Conservation (phyloP, 2,888 invertebrate species). For the Eupsilia transversa region DNA sequence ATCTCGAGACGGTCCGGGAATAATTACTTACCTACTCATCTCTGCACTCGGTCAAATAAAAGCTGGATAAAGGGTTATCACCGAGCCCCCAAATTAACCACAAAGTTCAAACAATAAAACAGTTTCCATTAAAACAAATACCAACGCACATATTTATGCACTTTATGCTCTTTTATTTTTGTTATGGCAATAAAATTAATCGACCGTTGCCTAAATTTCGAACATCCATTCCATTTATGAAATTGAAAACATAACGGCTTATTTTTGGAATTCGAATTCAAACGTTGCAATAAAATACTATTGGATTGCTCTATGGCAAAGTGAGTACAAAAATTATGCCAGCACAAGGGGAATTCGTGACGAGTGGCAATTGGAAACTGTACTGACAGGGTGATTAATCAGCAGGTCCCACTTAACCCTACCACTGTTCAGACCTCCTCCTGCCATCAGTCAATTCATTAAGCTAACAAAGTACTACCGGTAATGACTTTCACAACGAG, state of each 20-base stretch:
- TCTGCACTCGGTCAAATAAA: conserved; percentile 78
- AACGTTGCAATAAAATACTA: conserved; percentile 62
- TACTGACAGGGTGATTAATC: conserved; percentile 90
- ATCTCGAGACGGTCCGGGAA: conserved; percentile 87
- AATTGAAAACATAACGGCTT: conserved; percentile 69
- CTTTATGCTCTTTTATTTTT: conserved; percentile 51
- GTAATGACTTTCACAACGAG: conserved; percentile 88
- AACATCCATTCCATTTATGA: conserved; percentile 70
- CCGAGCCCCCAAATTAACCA: conserved; percentile 71
- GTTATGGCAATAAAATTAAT: conserved; percentile 64
- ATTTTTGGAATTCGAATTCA: conserved; percentile 65
- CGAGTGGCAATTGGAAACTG: conserved; percentile 88
- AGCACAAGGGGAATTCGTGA: conserved; percentile 83
- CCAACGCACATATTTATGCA: conserved; percentile 34
- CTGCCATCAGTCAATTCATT: conserved; percentile 90
- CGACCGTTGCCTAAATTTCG: conserved; percentile 55
- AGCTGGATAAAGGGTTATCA: conserved; percentile 71
- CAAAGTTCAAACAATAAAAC: conserved; percentile 66
- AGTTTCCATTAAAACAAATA: conserved; percentile 47
- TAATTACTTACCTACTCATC: conserved; percentile 89
- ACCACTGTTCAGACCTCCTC: conserved; percentile 87
- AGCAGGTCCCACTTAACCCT: conserved; percentile 89
- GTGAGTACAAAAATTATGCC: conserved; percentile 77
- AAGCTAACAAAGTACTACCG: conserved; percentile 89
- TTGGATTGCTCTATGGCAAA: conserved; percentile 67